Conservation (phyloP, 2,888 invertebrate genomes). For the Metopia argyrocephala region DNA sequence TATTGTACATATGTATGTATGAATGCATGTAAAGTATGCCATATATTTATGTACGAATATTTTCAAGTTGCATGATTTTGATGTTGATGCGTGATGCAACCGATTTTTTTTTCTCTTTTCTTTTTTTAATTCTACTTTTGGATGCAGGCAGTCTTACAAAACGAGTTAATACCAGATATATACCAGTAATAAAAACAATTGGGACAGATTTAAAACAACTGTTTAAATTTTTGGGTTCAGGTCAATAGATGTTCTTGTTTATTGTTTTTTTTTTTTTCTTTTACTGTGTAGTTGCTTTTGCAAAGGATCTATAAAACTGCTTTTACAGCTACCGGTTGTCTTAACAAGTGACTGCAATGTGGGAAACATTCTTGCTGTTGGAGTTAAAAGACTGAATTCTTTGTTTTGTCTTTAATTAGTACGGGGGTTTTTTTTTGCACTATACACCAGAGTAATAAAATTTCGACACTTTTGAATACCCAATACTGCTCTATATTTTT, state of each 20-base stretch:
- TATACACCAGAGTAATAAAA: no score
- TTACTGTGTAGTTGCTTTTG: conserved; percentile 11
- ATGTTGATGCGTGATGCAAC: conserved; percentile 61
- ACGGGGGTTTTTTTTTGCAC: no score
- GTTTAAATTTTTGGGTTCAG: conserved; percentile 55
- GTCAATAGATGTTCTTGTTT: conserved; percentile 44
- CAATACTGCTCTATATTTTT: no score
- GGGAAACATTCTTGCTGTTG: background rate
- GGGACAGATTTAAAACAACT: conserved; percentile 53
- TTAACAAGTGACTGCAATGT: conserved; percentile 19
- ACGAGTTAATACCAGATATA: background rate
- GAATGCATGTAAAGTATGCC: conserved; percentile 27
- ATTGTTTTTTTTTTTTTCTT: conserved; percentile 21
- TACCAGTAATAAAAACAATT: conserved; percentile 39
- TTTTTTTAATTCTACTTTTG: background rate
- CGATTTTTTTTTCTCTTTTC: no score
- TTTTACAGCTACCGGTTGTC: conserved; percentile 21
- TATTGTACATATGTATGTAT: no score
- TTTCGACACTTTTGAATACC: no score
- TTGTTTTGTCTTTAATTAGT: background rate
- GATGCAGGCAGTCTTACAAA: conserved; percentile 3
- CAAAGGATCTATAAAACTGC: no score
- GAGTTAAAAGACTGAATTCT: background rate
- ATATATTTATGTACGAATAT: conserved; percentile 41
- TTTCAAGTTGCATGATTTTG: conserved; percentile 53